Percentiles rank a stretch among this genome's conserved stretches.
Conservation (phyloP, 2,888 invertebrate genomes). For the Ephialtes manifestator region DNA sequence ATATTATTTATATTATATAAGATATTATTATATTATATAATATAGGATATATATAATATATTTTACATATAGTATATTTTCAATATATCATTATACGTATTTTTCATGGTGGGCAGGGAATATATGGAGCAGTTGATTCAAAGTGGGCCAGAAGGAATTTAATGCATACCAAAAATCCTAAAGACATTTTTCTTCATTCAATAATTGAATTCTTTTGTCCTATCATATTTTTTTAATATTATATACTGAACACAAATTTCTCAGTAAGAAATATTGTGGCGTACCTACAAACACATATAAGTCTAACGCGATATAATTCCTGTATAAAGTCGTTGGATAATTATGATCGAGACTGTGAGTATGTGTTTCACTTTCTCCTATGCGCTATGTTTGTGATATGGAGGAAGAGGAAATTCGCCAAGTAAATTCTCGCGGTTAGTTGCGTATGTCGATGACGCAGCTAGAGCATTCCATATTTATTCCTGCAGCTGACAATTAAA, state of each 20-base stretch:
- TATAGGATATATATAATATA: too few species aligned
- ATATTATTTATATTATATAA: too few species aligned
- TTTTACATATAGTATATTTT: too few species aligned
- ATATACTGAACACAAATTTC: not conserved
- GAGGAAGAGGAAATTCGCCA: conserved; percentile 62
- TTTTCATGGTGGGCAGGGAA: too few species aligned
- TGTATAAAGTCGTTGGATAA: conserved; percentile 11
- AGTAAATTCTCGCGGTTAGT: conserved; percentile 54
- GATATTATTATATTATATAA: too few species aligned
- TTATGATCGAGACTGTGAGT: conserved; percentile 22
- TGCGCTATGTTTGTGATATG: conserved; percentile 33
- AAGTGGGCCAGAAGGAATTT: too few species aligned
- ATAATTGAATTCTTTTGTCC: too few species aligned
- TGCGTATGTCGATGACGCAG: conserved; percentile 63
- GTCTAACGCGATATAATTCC: not conserved
- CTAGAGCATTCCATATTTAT: conserved; percentile 60
- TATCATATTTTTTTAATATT: not conserved
- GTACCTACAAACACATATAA: not conserved
- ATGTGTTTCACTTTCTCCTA: conserved; percentile 33
- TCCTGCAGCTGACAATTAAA: conserved; percentile 47
- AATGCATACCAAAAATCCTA: too few species aligned
- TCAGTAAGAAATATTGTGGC: not conserved
- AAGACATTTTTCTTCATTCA: too few species aligned
- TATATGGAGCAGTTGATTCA: too few species aligned
- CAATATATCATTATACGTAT: too few species aligned